Evolutionary conservation across 1,140 invertebrate genomes (phyloP).

Genomic region (Cherax destructor): DNA sequence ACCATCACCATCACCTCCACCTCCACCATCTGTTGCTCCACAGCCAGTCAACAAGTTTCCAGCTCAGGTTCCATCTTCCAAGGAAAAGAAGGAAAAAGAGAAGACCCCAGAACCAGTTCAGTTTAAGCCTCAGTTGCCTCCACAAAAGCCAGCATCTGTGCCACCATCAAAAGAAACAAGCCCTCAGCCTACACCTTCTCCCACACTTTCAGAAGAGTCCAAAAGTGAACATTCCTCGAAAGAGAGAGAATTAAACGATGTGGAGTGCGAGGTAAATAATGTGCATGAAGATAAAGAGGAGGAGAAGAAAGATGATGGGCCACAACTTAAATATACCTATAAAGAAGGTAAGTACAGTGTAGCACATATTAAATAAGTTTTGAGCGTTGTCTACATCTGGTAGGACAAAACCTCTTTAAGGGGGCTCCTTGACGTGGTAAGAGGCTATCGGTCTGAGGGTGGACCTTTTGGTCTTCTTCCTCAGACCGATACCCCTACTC

Average conservation of each 20-base stretch:
- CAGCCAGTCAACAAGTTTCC: background rate
- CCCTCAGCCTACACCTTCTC: constrained; percentile 9
- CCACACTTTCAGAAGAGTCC: constrained; percentile 3
- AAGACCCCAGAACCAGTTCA: background rate
- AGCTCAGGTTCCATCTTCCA: background rate
- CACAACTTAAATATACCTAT: constrained; percentile 15
- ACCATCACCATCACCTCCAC: no score
- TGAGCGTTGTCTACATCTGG: no score
- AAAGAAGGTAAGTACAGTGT: background rate
- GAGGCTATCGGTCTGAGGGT: no score
- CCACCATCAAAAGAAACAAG: constrained; percentile 23
- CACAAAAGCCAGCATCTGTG: background rate
- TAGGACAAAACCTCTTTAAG: no score
- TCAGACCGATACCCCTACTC: no score
- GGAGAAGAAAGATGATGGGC: constrained; percentile 16
- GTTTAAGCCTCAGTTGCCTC: background rate
- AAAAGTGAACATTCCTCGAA: background rate
- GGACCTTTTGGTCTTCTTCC: no score
- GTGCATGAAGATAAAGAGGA: constrained; percentile 6
- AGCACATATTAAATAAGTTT: no score
- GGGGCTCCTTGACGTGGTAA: no score
- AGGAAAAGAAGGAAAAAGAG: constrained; percentile 5
- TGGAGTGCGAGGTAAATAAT: constrained; percentile 25
- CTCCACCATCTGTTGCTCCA: constrained; percentile 9
- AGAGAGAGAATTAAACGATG: constrained; percentile 2